Evolutionary conservation across 2,797 vertebrate species (phyloP), one percentile per base, ranked within the genome.

Genomic region (Sarcophilus harrisii): DNA sequence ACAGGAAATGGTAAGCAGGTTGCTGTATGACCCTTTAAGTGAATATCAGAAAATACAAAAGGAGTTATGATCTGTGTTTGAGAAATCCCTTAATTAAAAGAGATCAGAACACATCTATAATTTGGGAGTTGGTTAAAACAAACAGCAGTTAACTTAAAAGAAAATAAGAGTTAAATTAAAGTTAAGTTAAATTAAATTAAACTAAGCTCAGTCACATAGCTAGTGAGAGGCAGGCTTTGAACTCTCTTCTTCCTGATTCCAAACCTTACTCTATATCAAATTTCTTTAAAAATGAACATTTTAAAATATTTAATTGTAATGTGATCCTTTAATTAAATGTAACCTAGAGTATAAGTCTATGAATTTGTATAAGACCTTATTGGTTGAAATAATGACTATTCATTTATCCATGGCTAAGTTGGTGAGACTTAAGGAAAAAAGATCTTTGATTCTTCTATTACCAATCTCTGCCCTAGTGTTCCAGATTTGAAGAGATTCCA

Each of bases 1-100:
- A 95, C 58, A 95, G 92, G 90, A 57, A 93, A 81, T 6, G 73
- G 30, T 30, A 81, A 81, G 38, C 38, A 81, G 32, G 5, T 81
- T 24, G 73, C 38, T 81, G n/a, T 11, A 81, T 27, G 24, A 45
- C 24, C 21, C 38, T 81, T 81, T 81, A 81, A 81, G 21, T 81
- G n/a, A 81, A 38, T 45, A 81, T 45, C 10, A 81, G 73, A 81
- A 81, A 81, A 81, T 45, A 45, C 16, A n/a, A 4, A 38, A 73
- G 73, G n/a, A 81, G 21, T 38, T 81, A 18, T 45, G 38, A 81
- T 9, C 38, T 81, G 18, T 81, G 21, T 24, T 24, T 81, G n/a
- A 24, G 18, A 45, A 81, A 81, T 81, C n/a, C 38, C 73, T 45
- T 81, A 81, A 73, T 1, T 14, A 73, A 81, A 2, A 81, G 38